Percentiles rank a stretch among this genome's conserved stretches.
Evolutionary conservation across 92 coral and sea anemone genomes (phyloP).

Genomic region (Diadumene lineata): DNA sequence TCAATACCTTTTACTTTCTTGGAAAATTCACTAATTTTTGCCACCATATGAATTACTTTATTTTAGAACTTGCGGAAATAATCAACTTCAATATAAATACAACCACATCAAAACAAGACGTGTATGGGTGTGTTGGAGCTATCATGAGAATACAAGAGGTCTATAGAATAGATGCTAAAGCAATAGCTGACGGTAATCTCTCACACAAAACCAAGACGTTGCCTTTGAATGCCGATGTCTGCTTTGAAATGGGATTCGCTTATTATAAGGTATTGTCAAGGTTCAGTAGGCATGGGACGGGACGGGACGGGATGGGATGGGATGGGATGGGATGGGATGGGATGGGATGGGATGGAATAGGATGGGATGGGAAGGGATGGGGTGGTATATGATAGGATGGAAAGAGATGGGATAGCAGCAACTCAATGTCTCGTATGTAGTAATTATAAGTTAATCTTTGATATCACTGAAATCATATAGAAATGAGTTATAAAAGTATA

Average conservation of each 20-base stretch:
- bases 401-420: too few relatives aligned
- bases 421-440: too few relatives aligned
- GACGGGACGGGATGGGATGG: background rate
- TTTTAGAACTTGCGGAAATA: constrained; percentile 61
- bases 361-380: background rate
- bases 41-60: too few relatives aligned
- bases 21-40: too few relatives aligned
- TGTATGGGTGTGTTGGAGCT: constrained; percentile 75
- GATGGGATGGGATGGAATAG: background rate
- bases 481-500: too few relatives aligned
- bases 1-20: too few relatives aligned
- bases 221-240: constrained; percentile 68
- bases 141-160: constrained; percentile 88
- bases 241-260: constrained; percentile 84
- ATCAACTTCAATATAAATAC: constrained; percentile 50
- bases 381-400: background rate
- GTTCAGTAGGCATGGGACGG: too few relatives aligned
- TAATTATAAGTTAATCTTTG: too few relatives aligned
- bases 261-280: constrained; percentile 48
- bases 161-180: constrained; percentile 69
- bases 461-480: too few relatives aligned
- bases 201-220: constrained; percentile 59
- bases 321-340: background rate
- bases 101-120: constrained; percentile 68
- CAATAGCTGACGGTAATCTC: constrained; percentile 72